Conservation (phyloP, 1,140 invertebrate species). For the Asobara japonica region DNA sequence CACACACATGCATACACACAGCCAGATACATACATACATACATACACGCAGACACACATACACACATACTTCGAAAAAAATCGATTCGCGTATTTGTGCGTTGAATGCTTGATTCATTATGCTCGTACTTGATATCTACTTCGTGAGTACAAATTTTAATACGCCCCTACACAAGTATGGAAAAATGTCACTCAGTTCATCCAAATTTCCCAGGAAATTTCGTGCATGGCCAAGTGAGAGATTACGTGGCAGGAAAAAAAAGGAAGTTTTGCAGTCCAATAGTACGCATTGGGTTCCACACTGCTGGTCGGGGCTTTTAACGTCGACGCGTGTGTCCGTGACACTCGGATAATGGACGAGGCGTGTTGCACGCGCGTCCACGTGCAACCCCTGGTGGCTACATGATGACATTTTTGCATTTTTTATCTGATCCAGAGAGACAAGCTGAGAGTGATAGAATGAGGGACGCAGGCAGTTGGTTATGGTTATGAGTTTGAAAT, state of each 20-base stretch:
- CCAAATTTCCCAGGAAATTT: neutral
- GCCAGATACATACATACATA: no score
- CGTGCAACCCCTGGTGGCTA: constrained; percentile 20
- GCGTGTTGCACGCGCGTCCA: constrained; percentile 34
- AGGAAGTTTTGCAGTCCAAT: neutral
- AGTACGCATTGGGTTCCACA: neutral
- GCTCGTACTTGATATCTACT: no score
- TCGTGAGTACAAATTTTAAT: no score
- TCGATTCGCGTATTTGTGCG: no score
- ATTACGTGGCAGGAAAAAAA: neutral
- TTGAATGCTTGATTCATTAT: neutral
- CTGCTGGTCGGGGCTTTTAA: neutral
- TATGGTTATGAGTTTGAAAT: constrained; percentile 14
- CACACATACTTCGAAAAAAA: neutral
- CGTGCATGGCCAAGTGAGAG: neutral
- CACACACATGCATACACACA: no score
- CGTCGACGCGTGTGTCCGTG: constrained; percentile 26
- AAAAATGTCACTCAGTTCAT: neutral
- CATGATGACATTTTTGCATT: constrained; percentile 24
- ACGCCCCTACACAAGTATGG: no score
- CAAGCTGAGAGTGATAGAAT: neutral
- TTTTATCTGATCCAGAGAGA: constrained; percentile 4
- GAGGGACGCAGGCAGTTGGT: neutral
- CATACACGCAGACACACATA: no score
- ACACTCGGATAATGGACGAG: constrained; percentile 37